These are phyloP conservation scores for Vireo altiloquus DNA, from an alignment of 2,113 vertebrate species.

Conservation along the genomic window DNA sequence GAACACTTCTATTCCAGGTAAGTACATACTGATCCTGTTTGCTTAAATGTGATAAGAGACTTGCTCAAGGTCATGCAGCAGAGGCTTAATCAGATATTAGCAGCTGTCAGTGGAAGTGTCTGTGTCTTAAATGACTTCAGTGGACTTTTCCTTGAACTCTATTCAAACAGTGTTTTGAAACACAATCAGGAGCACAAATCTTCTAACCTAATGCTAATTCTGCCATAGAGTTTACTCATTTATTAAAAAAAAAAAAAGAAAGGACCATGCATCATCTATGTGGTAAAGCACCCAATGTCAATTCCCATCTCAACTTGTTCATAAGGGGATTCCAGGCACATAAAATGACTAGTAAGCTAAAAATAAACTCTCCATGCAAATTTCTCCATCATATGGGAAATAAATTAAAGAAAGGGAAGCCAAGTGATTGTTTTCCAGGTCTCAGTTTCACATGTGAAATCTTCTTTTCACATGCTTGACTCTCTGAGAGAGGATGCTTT, in stretches of 20 bases:
- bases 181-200: neutral
- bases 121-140: neutral
- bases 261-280: neutral
- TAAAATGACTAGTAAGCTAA: neutral
- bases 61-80: neutral
- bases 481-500: neutral
- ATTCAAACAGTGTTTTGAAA: neutral
- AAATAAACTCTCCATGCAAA: slow-evolving; percentile 6
- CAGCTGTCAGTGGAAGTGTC: neutral
- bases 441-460: slow-evolving; percentile 48
- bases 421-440: slow-evolving; percentile 41
- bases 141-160: neutral
- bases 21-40: neutral
- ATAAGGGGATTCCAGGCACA: neutral
- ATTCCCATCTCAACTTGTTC: neutral
- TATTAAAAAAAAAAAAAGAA: neutral
- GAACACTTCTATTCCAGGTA: neutral
- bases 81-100: neutral
- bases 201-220: neutral
- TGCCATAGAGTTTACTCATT: neutral
- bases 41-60: neutral
- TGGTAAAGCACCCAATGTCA: neutral
- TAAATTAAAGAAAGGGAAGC: slow-evolving; percentile 8
- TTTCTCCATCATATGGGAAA: slow-evolving; percentile 36
- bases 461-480: slow-evolving; percentile 40